Evolutionary conservation across 2,113 vertebrate genomes (phyloP), one percentile per base, ranked within the genome.

Genomic region (Prinia subflava): DNA sequence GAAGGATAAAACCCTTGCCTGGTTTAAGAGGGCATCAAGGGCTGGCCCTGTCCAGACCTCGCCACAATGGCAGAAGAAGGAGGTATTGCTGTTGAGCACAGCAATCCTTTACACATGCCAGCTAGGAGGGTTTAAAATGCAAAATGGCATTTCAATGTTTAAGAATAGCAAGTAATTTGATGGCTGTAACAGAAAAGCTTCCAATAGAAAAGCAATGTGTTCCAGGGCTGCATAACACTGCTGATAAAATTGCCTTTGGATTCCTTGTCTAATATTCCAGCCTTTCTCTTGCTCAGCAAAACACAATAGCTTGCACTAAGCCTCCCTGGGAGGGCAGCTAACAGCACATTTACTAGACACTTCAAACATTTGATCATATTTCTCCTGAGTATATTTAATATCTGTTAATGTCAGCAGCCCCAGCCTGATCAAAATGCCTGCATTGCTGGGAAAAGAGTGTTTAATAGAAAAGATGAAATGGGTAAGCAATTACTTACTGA

Each of bases 331-430:
- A 96, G 89, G 88, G 92, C 46, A 11, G 94, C 94, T 97, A 96
- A 95, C 78, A 93, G 92, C 95, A 89, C 95, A 96, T 97, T 97
- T 96, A 95, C 95, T 93, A 95, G 94, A 86, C 95, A 95, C 92
- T 95, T 97, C 92, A 97, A 96, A 90, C 95, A 96, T 96, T 95
- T 95, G 94, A 96, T 95, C 96, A 88, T 96, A 96, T 96, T 96
- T 96, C 96, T 96, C 90, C 82, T 88, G 95, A 96, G 93, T 95
- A 57, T 95, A 94, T 96, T 96, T 96, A 96, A 95, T 96, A 96
- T 96, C 94, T 97, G 90, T 93, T 97, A 97, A 95, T 95, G 96
- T 94, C 95, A 96, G 95, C 86, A 96, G 83, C 44, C 75, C 65
- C 75, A 85, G 87, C 62, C 75, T 91, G 94, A 92, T 96, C 22